Percentiles rank a stretch among this genome's conserved stretches.
These are phyloP conservation scores for Melitaea athalia DNA, from an alignment of 2,888 invertebrate species.

Conservation along the genomic window DNA sequence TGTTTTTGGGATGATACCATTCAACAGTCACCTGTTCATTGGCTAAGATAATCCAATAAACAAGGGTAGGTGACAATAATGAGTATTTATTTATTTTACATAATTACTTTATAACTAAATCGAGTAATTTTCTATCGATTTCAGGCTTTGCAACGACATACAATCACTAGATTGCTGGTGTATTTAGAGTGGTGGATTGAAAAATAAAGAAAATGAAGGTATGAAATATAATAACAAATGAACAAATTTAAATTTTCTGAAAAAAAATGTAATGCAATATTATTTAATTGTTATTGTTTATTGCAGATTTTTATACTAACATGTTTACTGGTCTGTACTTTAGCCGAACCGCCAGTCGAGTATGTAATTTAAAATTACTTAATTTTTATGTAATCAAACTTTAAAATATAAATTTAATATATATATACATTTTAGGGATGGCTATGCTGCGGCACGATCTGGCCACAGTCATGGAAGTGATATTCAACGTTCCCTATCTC, in stretches of 20 bases:
- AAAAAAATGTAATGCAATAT: background rate
- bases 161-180: constrained; percentile 25
- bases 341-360: constrained; percentile 70
- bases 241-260: background rate
- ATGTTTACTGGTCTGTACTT: constrained; percentile 50
- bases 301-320: constrained; percentile 62
- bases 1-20: constrained; percentile 53
- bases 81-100: background rate
- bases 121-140: too few relatives aligned
- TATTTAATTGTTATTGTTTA: background rate
- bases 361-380: constrained; percentile 47
- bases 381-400: background rate
- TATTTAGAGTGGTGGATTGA: constrained; percentile 33
- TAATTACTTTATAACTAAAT: background rate
- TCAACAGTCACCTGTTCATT: constrained; percentile 47
- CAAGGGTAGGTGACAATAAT: background rate
- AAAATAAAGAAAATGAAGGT: constrained; percentile 38
- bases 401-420: background rate
- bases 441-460: constrained; percentile 57
- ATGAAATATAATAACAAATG: background rate
- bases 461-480: constrained; percentile 43
- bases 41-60: constrained; percentile 14
- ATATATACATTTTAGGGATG: constrained; percentile 51
- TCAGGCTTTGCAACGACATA: too few relatives aligned
- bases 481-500: constrained; percentile 47